Evolutionary conservation across 2,797 vertebrate genomes (phyloP), one percentile per base, ranked within the genome.

Genomic region (Manis javanica): DNA sequence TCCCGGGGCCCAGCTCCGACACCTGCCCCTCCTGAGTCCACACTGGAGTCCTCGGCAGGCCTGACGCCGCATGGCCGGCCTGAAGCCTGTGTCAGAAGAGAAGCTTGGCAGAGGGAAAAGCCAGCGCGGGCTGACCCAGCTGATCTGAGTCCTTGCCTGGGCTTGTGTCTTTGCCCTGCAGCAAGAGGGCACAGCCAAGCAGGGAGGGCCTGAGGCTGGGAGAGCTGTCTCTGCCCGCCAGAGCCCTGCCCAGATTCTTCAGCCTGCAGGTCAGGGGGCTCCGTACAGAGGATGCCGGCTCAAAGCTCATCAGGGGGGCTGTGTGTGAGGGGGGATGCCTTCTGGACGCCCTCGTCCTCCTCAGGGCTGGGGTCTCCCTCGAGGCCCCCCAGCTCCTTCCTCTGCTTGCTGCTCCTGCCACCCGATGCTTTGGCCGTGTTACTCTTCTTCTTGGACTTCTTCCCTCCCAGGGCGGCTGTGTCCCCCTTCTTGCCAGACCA

Each of bases 401-500:
- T 97, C 90, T 98, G 98, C 59, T 39, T 77, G 51, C 79, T 94
- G 87, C 91, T 16, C 18, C 90, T 42, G 53, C 96, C 46, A 0
- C 71, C 57, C 0, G 97, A 68, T 3, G 97, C 97, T 97, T 98
- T 98, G 93, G 96, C 97, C 95, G 94, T 97, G 87, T 97, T 11
- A 0, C 96, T 98, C 97, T 98, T 99, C 97, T 99, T 98, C 98
- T 99, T 99, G 94, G 99, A 98, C 93, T 99, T 99, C 97, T 99
- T 99, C 92, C 99, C 98, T 0, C 98, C 98, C 0, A 98, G 87
- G 0, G 99, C 98, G 0, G 99, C 99, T 23, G 93, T 94, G 95
- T 99, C 99, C 3, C 99, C 99, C 96, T 99, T 99, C 98, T 98
- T 99, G 96, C 97, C 98, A 0, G 53, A 87, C 99, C 99, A 99